Base-by-base conservation (phyloP, 2,113 vertebrate genomes). In the Marmota monax region DNA sequence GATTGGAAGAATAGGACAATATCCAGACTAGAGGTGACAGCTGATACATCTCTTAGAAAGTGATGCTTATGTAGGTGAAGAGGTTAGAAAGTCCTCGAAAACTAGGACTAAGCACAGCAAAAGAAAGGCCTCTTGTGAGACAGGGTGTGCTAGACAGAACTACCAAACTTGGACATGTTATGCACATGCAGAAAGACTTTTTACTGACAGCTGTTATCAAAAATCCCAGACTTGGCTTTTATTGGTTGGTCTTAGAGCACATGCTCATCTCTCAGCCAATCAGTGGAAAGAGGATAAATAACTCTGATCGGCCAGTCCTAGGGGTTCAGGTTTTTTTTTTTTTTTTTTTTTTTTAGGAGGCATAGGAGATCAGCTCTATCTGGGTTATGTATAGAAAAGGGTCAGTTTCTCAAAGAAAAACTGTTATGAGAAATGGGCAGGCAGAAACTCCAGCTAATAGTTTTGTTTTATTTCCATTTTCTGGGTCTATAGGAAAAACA, bases 71-170 rank as follows among this genome's bases (percentile, higher is more conserved):
- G 17, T 13, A 45, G 58, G 37, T 32, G 45, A 80, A 79, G 9
- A n/a, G 23, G 42, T 27, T 51, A 83, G n/a, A 72, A 83, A 63
- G 27, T 2, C 22, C 25, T 58, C 39, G 45, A 42, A 32, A 87
- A 87, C n/a, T 20, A 63, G 39, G 37, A 22, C 7, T 63, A 5
- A 16, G 2, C 2, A 16, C 2, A 22, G 34, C 16, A 22, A 63
- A 53, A 76, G 34, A 78, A 67, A 86, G 16, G 10, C 29, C 11
- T 22, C 27, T 37, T 42, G 9, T 37, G 34, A 77, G 34, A 29
- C 0, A 5, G 2, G 1, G 1, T 53, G 4, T 2, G 37, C 61
- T 8, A 25, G 17, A 48, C 56, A 84, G 0, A 72, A 10, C 61
- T 18, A 32, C 13, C 48, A n/a, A 56, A n/a, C 3, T 61, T 39